These are phyloP conservation scores for Clitarchus hookeri DNA, from an alignment of 2,888 invertebrate genomes.

Conservation along the genomic window DNA sequence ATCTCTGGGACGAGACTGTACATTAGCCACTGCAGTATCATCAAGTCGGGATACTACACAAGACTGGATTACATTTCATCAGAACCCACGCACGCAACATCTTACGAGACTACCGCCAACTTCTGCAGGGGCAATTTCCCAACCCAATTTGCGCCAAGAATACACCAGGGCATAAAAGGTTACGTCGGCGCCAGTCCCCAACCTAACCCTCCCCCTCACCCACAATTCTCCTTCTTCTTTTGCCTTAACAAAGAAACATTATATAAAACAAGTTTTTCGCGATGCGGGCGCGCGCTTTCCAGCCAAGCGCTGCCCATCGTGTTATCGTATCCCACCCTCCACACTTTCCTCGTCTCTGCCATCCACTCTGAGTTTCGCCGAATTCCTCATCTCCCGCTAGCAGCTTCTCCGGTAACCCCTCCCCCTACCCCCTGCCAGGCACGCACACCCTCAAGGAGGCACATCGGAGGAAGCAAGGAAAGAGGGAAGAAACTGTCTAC, in stretches of 20 bases:
- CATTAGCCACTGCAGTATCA: not conserved
- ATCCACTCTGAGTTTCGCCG: not conserved
- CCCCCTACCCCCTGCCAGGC: too few species aligned
- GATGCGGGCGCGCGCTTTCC: not conserved
- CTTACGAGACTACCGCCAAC: not conserved
- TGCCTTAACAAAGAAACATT: slow-evolving; percentile 2
- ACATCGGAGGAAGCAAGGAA: not conserved
- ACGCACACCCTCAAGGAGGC: not conserved
- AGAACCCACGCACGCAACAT: not conserved
- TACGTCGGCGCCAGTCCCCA: not conserved
- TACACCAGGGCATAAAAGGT: slow-evolving; percentile 8
- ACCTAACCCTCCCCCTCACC: too few species aligned
- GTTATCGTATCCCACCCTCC: slow-evolving; percentile 10
- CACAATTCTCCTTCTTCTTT: not conserved
- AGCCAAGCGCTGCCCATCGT: not conserved
- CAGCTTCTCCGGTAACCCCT: not conserved
- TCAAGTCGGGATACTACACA: not conserved
- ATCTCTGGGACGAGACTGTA: not conserved
- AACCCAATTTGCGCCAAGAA: slow-evolving; percentile 14
- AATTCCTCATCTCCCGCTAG: not conserved
- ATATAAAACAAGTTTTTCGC: slow-evolving; percentile 14
- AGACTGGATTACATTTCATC: not conserved
- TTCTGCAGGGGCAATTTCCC: not conserved
- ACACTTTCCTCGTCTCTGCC: not conserved
- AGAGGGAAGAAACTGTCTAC: slow-evolving; percentile 2